These are phyloP conservation scores for Aplidium turbinatum DNA, from an alignment of 23 tunicate species.

Conservation along the genomic window DNA sequence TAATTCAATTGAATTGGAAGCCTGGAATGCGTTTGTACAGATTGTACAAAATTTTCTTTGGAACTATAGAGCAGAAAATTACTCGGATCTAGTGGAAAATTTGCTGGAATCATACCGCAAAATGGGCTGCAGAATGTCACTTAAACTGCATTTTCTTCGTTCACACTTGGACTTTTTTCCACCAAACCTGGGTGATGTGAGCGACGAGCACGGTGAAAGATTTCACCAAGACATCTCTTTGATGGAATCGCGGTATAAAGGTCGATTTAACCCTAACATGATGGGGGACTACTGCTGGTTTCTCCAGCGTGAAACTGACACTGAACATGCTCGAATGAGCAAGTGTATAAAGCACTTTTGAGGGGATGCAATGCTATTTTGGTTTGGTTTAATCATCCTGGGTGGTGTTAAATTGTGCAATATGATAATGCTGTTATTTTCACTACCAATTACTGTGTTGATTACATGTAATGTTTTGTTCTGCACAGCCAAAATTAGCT, in stretches of 20 bases:
- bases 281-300: constrained; percentile 26
- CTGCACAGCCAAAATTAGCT: too few species aligned
- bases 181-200: background rate
- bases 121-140: background rate
- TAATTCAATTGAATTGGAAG: background rate
- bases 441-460: too few species aligned
- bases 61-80: background rate
- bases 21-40: constrained; percentile 5
- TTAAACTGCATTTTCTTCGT: constrained; percentile 23
- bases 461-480: too few species aligned
- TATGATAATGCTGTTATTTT: too few species aligned
- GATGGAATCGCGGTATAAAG: constrained; percentile 15
- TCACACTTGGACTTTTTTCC: constrained; percentile 23
- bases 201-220: constrained; percentile 19
- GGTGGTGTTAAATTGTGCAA: too few species aligned
- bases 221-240: constrained; percentile 18
- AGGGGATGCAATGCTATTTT: too few species aligned
- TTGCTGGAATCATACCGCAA: background rate
- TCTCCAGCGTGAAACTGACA: constrained; percentile 1
- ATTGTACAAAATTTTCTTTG: background rate
- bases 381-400: too few species aligned
- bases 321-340: too few species aligned
- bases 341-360: too few species aligned
- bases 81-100: constrained; percentile 11
- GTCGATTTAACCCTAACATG: constrained; percentile 4